These are phyloP conservation scores for Adelges cooleyi DNA, from an alignment of 1,140 invertebrate genomes.

Conservation along the genomic window DNA sequence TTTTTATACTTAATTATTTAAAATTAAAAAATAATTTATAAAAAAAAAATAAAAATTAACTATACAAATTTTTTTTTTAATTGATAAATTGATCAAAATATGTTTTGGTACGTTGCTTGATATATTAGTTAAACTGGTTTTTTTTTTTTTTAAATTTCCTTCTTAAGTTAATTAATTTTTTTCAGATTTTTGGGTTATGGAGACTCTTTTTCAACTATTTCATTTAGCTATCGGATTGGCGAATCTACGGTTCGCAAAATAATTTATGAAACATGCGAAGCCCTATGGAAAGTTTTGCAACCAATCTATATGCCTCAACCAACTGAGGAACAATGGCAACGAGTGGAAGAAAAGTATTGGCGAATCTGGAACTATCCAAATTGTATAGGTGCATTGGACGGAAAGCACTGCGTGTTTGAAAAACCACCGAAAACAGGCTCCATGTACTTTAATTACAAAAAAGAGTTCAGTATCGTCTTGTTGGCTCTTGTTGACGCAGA, in stretches of 20 bases:
- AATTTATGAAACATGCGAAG: conserved; percentile 27
- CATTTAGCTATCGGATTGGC: conserved; percentile 31
- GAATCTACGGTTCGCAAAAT: conserved; percentile 31
- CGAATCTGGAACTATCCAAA: conserved; percentile 39
- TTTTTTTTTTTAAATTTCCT: no score
- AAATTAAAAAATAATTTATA: no score
- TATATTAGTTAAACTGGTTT: no score
- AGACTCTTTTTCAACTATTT: conserved; percentile 28
- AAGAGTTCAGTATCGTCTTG: conserved; percentile 39
- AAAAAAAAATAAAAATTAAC: no score
- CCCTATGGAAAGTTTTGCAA: conserved; percentile 33
- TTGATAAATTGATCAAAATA: no score
- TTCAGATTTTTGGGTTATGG: neutral
- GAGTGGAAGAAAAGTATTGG: conserved; percentile 34
- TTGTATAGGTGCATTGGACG: conserved; percentile 39
- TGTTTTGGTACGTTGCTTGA: no score
- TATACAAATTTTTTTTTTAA: no score
- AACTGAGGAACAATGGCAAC: conserved; percentile 35
- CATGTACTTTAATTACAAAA: conserved; percentile 43
- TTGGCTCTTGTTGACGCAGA: conserved; percentile 36
- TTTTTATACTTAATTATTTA: no score
- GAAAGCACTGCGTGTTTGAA: conserved; percentile 17
- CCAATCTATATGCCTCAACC: conserved; percentile 32
- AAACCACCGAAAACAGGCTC: conserved; percentile 36
- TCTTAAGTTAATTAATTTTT: no score